Conservation (phyloP, 2,113 vertebrate species). For the Ciconia maguari region DNA sequence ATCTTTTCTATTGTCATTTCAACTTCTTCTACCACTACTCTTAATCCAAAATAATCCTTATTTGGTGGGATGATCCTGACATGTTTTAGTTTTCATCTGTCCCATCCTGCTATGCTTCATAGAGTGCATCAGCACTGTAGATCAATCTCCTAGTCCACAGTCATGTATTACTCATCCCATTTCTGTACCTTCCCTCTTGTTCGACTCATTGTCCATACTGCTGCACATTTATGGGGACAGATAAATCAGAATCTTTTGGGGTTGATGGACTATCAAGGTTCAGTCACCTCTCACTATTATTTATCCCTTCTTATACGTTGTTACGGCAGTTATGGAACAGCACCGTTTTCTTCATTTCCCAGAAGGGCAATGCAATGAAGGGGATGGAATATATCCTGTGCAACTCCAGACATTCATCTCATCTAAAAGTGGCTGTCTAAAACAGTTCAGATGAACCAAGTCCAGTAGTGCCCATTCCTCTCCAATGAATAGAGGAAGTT, state of each 20-base stretch:
- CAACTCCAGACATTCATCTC: not conserved
- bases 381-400: not conserved
- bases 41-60: not conserved
- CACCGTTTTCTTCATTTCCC: not conserved
- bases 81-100: not conserved
- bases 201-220: constrained; percentile 5
- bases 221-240: not conserved
- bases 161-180: not conserved
- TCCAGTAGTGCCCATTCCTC: not conserved
- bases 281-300: constrained; percentile 35
- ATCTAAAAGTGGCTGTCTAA: not conserved
- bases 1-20: not conserved
- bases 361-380: not conserved
- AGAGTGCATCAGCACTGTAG: not conserved
- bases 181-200: not conserved
- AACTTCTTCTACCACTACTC: not conserved
- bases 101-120: not conserved
- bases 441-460: not conserved
- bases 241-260: constrained; percentile 34
- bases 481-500: not conserved
- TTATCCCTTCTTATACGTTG: not conserved
- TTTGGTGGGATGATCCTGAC: not conserved
- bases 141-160: not conserved
- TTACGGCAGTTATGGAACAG: not conserved
- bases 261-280: constrained; percentile 7